Base-by-base conservation (phyloP, 2,888 invertebrate genomes). In the Parnassius glacialis region DNA sequence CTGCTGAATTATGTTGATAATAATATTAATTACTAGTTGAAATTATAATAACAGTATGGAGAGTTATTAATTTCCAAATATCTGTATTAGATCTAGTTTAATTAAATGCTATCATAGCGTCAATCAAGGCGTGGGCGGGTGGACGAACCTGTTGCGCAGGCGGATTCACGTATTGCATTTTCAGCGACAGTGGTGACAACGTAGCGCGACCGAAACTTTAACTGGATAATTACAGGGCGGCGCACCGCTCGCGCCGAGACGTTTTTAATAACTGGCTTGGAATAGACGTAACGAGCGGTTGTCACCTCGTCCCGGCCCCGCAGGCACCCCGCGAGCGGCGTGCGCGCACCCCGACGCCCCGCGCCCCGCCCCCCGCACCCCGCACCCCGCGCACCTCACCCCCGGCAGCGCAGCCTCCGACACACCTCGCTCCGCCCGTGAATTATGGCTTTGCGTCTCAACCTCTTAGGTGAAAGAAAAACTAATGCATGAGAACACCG, bases 181-280 rank as follows among this genome's bases (percentile, higher is more conserved):
- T 89, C 88, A 87, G 87, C 70, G 81, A 78, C 75, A 70, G 79
- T 78, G 87, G 86, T 87, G 89, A 90, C 89, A 88, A 84, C 85
- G 83, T 78, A 78, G 80, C 76, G 80, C 81, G 70, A 85, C 81
- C 74, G 81, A 85, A 81, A 83, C 82, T 87, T 80, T 86, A 87
- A 88, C 85, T 85, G 83, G 83, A 87, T 91, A 91, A 92, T 92
- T 90, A 91, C 88, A 90, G 91, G 90, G 90, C 90, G 91, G 90
- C 83, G 72, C 90, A 87, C 91, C 90, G 88, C 81, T 90, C 92
- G 84, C 92, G 91, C 83, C 92, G 91, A 92, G 92, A 92, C 89
- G 92, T 92, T 92, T 92, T 92, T 92, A 92, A 92, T 92, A 92
- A 92, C 92, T 92, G 92, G 90, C 92, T 92, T 91, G 81, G 89